Base-by-base conservation (phyloP, 1,140 invertebrate species). In the Papilio dardanus region DNA sequence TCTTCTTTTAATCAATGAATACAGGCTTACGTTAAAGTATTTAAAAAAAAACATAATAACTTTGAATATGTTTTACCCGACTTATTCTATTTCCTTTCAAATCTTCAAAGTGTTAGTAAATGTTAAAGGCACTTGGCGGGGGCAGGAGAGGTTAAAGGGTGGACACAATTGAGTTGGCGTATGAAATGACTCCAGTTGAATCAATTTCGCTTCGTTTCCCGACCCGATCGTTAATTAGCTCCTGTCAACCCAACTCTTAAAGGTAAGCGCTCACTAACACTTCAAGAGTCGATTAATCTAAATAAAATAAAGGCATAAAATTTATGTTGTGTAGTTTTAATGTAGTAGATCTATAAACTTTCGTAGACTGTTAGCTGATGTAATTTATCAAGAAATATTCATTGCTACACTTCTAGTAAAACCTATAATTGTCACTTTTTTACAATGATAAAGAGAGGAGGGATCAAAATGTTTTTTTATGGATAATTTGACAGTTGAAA, bases 131-230 rank as follows among this genome's bases (percentile, higher is more conserved):
- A n/a, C 31, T 28, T 21, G 37, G n/a, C 8, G 31, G 16, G 14
- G 14, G 21, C 1, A 7, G 28, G 30, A 30, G 24, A 54, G 46
- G 46, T 35, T 54, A 54, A 54, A 73, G 71, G 46, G 71, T 73
- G 71, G 46, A 54, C 71, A 73, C 71, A 73, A 73, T 73, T 54
- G 71, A 31, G 42, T 73, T 54, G 71, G 71, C 71, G 71, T 73
- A 73, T 73, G 71, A 73, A 73, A 73, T 73, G 71, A 73, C 71
- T 31, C 50, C 42, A 58, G 42, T 58, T 58, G 46, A 81, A 79
- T 79, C 76, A 54, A 81, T 81, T 79, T 74, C 76, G 65, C 69
- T 58, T 74, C 77, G 75, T 76, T 81, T 77, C 74, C 66, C 76
- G 66, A 73, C 46, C 71, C 42, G 54, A 77, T 77, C 77, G 69